These are phyloP conservation scores for Barypeithes pellucidus DNA, from an alignment of 2,888 invertebrate genomes.

Conservation along the genomic window DNA sequence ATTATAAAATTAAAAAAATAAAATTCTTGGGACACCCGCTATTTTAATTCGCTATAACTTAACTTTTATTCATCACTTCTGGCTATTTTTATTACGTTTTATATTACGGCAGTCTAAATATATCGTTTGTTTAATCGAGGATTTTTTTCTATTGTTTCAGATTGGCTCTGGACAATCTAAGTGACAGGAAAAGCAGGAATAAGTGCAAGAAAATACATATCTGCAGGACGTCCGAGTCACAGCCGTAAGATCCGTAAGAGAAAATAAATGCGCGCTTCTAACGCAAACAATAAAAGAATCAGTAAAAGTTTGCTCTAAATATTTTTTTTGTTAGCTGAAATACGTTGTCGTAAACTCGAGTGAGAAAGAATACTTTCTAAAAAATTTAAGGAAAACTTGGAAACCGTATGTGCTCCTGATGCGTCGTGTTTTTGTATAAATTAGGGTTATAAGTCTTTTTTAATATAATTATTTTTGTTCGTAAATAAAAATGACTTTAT, in stretches of 20 bases:
- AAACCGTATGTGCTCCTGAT: no score
- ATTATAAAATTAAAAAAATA: not conserved
- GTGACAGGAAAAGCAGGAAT: not conserved
- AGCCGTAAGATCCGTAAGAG: not conserved
- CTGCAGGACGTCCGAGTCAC: not conserved
- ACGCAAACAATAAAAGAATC: not conserved
- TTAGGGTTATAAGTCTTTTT: no score
- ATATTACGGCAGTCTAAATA: not conserved
- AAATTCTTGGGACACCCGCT: not conserved
- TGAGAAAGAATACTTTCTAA: not conserved
- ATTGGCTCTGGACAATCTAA: not conserved
- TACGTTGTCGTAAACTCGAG: not conserved
- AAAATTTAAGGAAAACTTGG: no score
- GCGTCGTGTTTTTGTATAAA: no score
- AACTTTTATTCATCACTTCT: not conserved
- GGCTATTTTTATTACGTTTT: constrained; percentile 6
- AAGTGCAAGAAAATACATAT: constrained; percentile 6
- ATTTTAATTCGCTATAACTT: not conserved
- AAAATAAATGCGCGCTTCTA: not conserved
- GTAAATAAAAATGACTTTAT: constrained; percentile 1
- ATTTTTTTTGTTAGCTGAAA: not conserved
- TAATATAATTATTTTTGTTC: no score
- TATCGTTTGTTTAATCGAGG: not conserved
- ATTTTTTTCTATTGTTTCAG: constrained; percentile 20
- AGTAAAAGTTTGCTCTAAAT: not conserved